Evolutionary conservation across 1,140 invertebrate species (phyloP).

Genomic region (Brachionus sp.): DNA sequence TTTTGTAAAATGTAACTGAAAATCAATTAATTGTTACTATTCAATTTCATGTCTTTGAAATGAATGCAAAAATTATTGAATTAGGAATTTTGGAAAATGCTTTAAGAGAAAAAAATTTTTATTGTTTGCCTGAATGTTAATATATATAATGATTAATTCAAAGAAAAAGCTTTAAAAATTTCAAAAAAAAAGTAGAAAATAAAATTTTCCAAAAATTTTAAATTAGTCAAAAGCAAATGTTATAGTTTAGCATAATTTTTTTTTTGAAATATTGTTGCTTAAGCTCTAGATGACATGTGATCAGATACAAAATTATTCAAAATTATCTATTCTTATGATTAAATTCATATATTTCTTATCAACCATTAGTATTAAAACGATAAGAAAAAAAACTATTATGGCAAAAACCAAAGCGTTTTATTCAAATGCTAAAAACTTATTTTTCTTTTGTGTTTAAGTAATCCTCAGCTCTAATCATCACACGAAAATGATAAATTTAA

Average conservation of each 20-base stretch:
- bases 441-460: background rate
- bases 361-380: constrained; percentile 4
- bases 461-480: background rate
- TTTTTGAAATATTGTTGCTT: background rate
- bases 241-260: background rate
- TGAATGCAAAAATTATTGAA: too few relatives aligned
- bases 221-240: background rate
- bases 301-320: background rate
- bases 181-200: background rate
- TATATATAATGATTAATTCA: too few relatives aligned
- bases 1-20: too few relatives aligned
- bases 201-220: background rate
- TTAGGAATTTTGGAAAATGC: too few relatives aligned
- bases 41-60: too few relatives aligned
- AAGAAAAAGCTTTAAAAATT: background rate
- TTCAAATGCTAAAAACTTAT: background rate
- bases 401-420: background rate
- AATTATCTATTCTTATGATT: background rate
- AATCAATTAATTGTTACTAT: too few relatives aligned
- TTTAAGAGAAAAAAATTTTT: too few relatives aligned
- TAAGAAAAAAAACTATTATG: background rate
- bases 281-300: background rate
- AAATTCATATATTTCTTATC: background rate
- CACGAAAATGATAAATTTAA: background rate
- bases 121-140: too few relatives aligned